Evolutionary conservation across 30 jellyfish, hydroid and myxozoan genomes (phyloP).

Genomic region (Turritopsis dohrnii): DNA sequence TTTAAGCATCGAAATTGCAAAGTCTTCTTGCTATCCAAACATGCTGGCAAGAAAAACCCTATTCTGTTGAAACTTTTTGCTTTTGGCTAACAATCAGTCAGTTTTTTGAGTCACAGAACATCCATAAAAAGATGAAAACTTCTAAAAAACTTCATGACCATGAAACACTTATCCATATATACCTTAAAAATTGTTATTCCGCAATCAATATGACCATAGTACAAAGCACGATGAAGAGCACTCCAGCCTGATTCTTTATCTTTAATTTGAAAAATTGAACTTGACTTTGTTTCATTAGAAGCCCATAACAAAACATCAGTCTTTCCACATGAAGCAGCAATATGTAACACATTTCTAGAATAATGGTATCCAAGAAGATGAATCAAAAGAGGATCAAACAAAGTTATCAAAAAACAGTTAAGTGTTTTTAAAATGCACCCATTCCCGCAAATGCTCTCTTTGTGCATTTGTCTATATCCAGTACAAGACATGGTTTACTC

Average conservation of each 20-base stretch:
- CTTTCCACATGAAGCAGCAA: slow-evolving; percentile 67
- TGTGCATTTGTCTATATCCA: too few relatives aligned
- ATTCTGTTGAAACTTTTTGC: too few relatives aligned
- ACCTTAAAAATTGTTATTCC: slow-evolving; percentile 64
- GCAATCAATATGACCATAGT: slow-evolving; percentile 73
- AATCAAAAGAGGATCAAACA: not conserved
- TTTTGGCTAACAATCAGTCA: too few relatives aligned
- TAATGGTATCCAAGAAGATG: not conserved
- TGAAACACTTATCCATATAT: too few relatives aligned
- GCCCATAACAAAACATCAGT: slow-evolving; percentile 56
- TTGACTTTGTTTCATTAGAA: slow-evolving; percentile 32
- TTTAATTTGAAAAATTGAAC: slow-evolving; percentile 21
- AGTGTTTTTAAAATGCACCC: not conserved
- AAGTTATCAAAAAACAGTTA: not conserved
- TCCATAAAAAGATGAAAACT: too few relatives aligned
- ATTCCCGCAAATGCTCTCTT: too few relatives aligned
- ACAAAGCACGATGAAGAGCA: slow-evolving; percentile 69
- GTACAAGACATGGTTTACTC: too few relatives aligned
- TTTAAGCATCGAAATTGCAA: too few relatives aligned
- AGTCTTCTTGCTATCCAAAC: too few relatives aligned
- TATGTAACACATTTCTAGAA: slow-evolving; percentile 54
- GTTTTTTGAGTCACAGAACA: too few relatives aligned
- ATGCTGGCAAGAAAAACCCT: too few relatives aligned
- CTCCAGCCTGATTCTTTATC: slow-evolving; percentile 81
- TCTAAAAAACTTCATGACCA: too few relatives aligned